Evolutionary conservation across 92 coral and sea anemone species (phyloP).

Genomic region (Zoanthus sociatus): DNA sequence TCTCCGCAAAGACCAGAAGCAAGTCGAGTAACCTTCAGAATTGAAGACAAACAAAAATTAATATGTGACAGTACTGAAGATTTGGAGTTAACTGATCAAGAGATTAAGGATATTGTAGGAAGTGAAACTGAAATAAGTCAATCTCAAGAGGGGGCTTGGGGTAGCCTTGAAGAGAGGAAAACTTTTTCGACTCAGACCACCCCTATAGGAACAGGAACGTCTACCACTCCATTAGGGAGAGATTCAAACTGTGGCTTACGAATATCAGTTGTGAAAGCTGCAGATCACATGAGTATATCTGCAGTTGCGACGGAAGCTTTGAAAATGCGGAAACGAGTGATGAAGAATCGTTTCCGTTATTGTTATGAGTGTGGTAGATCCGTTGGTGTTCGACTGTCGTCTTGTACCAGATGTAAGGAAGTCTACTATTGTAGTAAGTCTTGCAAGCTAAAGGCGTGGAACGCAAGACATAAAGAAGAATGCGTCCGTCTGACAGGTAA

Average conservation of each 20-base stretch:
- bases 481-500: constrained; percentile 92
- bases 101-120: constrained; percentile 76
- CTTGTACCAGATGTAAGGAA: constrained; percentile 97
- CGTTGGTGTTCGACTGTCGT: constrained; percentile 92
- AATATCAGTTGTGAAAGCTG: constrained; percentile 88
- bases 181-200: constrained; percentile 39
- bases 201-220: neutral
- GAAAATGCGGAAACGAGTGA: constrained; percentile 89
- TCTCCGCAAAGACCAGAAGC: constrained; percentile 7
- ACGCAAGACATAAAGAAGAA: constrained; percentile 92
- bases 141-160: neutral
- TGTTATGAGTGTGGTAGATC: constrained; percentile 99
- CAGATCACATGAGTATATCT: constrained; percentile 95
- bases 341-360: constrained; percentile 98
- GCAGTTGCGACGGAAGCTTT: constrained; percentile 92
- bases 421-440: constrained; percentile 97
- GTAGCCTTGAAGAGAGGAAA: neutral
- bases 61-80: constrained; percentile 30
- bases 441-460: constrained; percentile 98
- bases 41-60: constrained; percentile 57
- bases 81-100: constrained; percentile 78
- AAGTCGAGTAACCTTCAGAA: constrained; percentile 83
- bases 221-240: constrained; percentile 78
- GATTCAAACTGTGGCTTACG: constrained; percentile 96
- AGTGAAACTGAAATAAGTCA: constrained; percentile 26